A percentile compares a stretch with the other conserved stretches of the same genome.
phyloP scores from a whole-genome alignment of 2,888 invertebrate species.

The Sminthurides aquaticus region DNA sequence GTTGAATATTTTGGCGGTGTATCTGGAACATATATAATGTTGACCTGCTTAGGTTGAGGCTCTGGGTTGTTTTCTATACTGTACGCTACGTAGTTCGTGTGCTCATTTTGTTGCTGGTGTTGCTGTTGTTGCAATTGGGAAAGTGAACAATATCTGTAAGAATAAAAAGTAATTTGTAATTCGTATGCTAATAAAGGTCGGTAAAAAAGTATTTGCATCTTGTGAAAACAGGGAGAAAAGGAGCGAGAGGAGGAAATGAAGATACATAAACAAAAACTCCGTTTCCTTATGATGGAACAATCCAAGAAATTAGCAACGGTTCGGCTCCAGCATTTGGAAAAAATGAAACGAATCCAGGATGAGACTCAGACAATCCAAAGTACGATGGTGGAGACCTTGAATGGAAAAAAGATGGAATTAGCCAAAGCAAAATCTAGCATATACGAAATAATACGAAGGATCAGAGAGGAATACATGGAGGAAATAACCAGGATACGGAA shows the following conservation, averaged over 20 bases:
- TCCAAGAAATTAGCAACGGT: conserved; percentile 31
- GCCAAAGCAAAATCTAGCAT: conserved; percentile 26
- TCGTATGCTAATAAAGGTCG: neutral
- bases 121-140: neutral
- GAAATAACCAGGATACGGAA: conserved; percentile 55
- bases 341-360: conserved; percentile 34
- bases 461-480: conserved; percentile 49
- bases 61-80: no score
- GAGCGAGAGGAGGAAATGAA: conserved; percentile 79
- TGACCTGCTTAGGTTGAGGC: no score
- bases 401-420: conserved; percentile 30
- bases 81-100: no score
- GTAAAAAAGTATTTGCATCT: no score
- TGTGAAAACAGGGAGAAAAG: conserved; percentile 68
- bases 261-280: conserved; percentile 72
- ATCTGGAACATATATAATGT: no score
- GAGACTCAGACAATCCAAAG: conserved; percentile 30
- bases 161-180: neutral
- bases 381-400: conserved; percentile 25
- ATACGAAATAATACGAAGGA: conserved; percentile 29
- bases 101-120: no score
- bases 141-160: neutral
- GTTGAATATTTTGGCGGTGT: no score
- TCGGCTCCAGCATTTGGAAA: conserved; percentile 34
- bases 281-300: conserved; percentile 37